Base-by-base conservation (phyloP, 2,888 invertebrate species). In the Ochropacha duplaris region DNA sequence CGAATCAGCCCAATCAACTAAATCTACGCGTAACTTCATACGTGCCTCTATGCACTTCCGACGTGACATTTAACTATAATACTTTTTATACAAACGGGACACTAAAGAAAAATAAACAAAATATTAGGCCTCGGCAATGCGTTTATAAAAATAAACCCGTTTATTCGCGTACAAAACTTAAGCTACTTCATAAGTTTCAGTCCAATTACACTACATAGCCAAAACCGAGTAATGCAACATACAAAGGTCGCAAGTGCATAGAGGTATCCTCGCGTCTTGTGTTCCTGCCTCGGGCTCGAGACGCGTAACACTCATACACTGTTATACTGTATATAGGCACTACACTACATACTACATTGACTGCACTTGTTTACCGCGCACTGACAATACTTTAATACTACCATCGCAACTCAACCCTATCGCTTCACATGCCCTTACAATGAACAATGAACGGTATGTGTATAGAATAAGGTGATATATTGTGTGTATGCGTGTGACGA, bases 11-110 rank as follows among this genome's bases (percentile, higher is more conserved):
- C 71, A 68, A 66, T 65, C 69, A 62, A 66, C 64, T 69, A 63
- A 67, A 75, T 60, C 64, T 71, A 73, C 66, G 54, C 57, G 54
- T 59, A 67, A 70, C 68, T 67, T 66, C 66, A 64, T 62, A 65
- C 54, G 57, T 57, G 62, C 71, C 79, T 79, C 78, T 75, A 72
- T 74, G 79, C 79, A 84, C 80, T 78, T 79, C 58, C 81, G 78
- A 77, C 70, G 12, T 31, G n/a, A 51, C 70, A 67, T 67, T 58
- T 61, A 57, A 60, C 54, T 68, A 65, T 68, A 69, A 57, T 68
- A 74, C 66, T 74, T 71, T 58, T 58, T 62, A 57, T 60, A 68
- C 70, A 74, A 31, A 31, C 62, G 63, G 62, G 64, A 66, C 57
- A 68, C 65, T 65, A 71, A 60, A 36, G 39, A 62, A 52, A 57